Evolutionary conservation across 2,797 vertebrate species (phyloP), one percentile per base, ranked within the genome.

Genomic region (Pangasius macronema): DNA sequence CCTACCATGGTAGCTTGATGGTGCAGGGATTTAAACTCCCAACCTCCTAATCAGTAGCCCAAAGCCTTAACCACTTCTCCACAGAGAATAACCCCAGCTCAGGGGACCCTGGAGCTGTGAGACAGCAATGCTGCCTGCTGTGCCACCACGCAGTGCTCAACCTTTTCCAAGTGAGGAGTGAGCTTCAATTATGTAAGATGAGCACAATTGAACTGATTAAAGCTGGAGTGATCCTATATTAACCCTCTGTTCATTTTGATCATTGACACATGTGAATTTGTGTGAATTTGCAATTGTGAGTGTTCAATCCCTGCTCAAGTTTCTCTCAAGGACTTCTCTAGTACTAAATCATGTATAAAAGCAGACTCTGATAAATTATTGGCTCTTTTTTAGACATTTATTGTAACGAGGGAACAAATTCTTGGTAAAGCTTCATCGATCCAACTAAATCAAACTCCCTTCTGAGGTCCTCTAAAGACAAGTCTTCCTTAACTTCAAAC

Each of bases 401-500:
- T 33, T 87, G 72, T 72, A 92, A 73, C 3, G 85, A 72, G 36
- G 91, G 88, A 51, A 96, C 95, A 93, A 94, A 95, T 92, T 95
- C 95, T 0, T 91, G 93, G 92, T 96, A 97, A 77, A 97, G 89
- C 86, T 89, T n/a, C 87, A 2, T 36, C 53, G 95, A 94, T 91
- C 95, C 96, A 65, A 94, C 92, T 49, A 91, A 84, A 92, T 96
- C 95, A 93, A 97, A 97, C 91, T 97, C 96, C 88, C 90, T 93
- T 92, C 93, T 95, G 87, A 97, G 91, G 53, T 95, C 95, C 82
- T 94, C 93, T 67, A 89, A 61, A 20, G 93, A 93, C 87, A 94
- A 93, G 93, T 93, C 95, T 91, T 96, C 95, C 93, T 95, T 95
- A 89, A 97, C 95, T 95, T 97, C 96, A 93, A 97, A 97, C 0